Evolutionary conservation across 1,140 invertebrate species (phyloP).

Genomic region (Nymphalis io): DNA sequence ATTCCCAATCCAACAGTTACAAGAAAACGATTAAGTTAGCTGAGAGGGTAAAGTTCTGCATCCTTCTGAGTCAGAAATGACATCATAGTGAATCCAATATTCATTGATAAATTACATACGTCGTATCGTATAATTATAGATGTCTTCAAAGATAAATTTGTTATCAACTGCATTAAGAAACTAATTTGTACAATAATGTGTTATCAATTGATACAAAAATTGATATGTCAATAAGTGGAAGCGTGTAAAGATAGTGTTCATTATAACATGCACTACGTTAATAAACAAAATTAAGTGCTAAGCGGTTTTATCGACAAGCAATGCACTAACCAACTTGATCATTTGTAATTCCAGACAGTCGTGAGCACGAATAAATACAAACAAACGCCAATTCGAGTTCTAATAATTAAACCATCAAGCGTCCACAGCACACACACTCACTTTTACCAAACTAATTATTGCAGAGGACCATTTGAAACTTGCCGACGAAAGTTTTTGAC

Average conservation of each 20-base stretch:
- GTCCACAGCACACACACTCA: constrained; percentile 75
- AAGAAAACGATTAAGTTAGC: neutral
- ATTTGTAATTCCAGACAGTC: constrained; percentile 53
- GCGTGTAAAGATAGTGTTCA: constrained; percentile 12
- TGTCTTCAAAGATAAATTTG: neutral
- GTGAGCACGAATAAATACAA: constrained; percentile 47
- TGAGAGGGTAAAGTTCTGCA: neutral
- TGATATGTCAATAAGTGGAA: constrained; percentile 7
- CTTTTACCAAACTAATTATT: constrained; percentile 76
- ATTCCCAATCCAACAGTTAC: neutral
- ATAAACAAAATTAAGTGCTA: constrained; percentile 7
- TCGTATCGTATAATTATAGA: constrained; percentile 1
- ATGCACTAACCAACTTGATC: constrained; percentile 74
- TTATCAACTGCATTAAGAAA: constrained; percentile 13
- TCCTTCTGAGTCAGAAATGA: constrained; percentile 31
- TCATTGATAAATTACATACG: neutral
- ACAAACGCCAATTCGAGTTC: constrained; percentile 65
- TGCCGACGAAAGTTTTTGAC: constrained; percentile 60
- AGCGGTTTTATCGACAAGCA: neutral
- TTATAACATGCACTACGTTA: constrained; percentile 3
- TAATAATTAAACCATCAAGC: constrained; percentile 64
- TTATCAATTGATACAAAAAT: constrained; percentile 8
- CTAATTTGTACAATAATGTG: constrained; percentile 14
- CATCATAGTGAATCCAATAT: constrained; percentile 17
- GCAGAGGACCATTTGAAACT: constrained; percentile 53